Base-by-base conservation (phyloP, 2,888 invertebrate genomes). In the Nymphalis c-album region DNA sequence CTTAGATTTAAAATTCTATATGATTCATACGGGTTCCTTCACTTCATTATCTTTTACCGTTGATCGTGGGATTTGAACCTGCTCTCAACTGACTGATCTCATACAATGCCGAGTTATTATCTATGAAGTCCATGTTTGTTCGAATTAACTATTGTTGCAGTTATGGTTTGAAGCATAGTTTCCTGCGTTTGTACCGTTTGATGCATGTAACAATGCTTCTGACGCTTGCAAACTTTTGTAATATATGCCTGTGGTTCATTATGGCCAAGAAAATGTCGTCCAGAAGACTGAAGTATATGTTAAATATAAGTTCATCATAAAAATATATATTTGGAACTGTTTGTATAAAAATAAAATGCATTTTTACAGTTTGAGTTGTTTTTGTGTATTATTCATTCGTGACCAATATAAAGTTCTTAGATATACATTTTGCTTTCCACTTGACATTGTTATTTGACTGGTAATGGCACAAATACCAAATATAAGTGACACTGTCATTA, bases 201-300 rank as follows among this genome's bases (percentile, higher is more conserved):
- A 85, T 86, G 83, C 90, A 91, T 77, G 80, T 90, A n/a, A 85
- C 85, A n/a, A 91, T 91, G 86, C 80, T 91, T 65, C 78, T 91
- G 63, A 82, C 85, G 7, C 80, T 91, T 61, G 83, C 90, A 51
- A 91, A 90, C 78, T 91, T 90, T 81, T 90, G 88, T 80, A 91
- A 91, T 72, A 79, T 90, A 48, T 86, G 87, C 73, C 77, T 91
- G 63, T 91, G 91, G 91, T 91, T 87, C 75, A 77, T 90, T 75
- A 89, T 89, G 84, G 83, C 81, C 64, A 90, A 85, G 77, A 90
- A 83, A 78, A 73, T 79, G 20, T 81, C 83, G 77, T 83, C 88
- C 78, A 86, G 80, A 76, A 78, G 78, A 51, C 68, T 85, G n/a
- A 79, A 82, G 75, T 90, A 89, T 74, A 81, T 76, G 71, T 86